These are phyloP conservation scores for Prinia subflava DNA, from an alignment of 2,113 vertebrate species.

Conservation along the genomic window DNA sequence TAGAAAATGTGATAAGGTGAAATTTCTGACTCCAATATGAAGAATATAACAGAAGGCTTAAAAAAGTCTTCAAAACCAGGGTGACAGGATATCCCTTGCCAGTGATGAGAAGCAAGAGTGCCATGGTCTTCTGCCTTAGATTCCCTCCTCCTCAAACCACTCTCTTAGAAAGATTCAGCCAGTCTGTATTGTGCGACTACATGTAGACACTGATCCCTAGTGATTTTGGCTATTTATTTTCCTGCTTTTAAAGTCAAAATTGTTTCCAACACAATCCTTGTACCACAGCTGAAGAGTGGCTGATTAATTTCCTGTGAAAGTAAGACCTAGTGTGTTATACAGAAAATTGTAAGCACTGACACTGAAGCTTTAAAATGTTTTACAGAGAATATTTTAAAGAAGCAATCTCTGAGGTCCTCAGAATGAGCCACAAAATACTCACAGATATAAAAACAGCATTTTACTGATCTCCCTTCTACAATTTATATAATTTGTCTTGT, in stretches of 20 bases:
- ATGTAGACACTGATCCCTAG: not conserved
- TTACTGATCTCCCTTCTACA: not conserved
- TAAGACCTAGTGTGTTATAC: not conserved
- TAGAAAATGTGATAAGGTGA: too few relatives aligned
- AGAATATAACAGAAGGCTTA: too few relatives aligned
- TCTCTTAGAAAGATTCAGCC: not conserved
- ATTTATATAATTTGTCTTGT: not conserved
- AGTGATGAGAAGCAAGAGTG: not conserved
- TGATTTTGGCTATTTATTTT: constrained; percentile 11
- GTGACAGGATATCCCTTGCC: constrained; percentile 24
- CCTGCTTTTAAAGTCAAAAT: constrained; percentile 16
- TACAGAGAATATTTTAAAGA: not conserved
- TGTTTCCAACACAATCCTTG: constrained; percentile 30
- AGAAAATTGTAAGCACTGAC: too few relatives aligned
- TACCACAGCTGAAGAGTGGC: not conserved
- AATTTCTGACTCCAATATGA: too few relatives aligned
- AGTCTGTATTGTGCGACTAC: not conserved
- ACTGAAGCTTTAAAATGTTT: constrained; percentile 16
- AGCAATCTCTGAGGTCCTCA: not conserved
- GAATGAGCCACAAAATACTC: not conserved
- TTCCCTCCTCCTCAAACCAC: not conserved
- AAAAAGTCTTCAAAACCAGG: too few relatives aligned
- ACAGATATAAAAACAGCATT: not conserved
- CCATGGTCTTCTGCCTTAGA: not conserved
- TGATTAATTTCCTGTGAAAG: not conserved